Conservation (phyloP, 2,113 vertebrate species). For the Pygathrix nemaeus region DNA sequence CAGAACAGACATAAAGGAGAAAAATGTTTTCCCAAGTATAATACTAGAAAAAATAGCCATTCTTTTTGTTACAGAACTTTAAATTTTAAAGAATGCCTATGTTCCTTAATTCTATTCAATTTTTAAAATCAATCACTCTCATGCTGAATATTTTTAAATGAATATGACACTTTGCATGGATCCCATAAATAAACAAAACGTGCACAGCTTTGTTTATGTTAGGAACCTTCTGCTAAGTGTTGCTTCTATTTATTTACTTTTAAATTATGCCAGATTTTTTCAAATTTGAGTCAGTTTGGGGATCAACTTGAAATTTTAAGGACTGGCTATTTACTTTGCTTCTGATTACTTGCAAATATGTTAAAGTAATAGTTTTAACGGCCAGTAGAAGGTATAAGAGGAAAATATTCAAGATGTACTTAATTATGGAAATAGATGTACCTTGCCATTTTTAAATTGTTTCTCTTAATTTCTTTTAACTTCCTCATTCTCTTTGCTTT, state of each 20-base stretch:
- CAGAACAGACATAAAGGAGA: not conserved
- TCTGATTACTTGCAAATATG: constrained; percentile 51
- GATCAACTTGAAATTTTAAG: constrained; percentile 76
- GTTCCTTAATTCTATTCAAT: constrained; percentile 56
- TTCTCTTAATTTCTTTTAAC: constrained; percentile 9
- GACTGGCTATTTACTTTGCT: constrained; percentile 69
- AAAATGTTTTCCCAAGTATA: constrained; percentile 42
- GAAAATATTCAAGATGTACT: constrained; percentile 16
- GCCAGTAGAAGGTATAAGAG: constrained; percentile 1
- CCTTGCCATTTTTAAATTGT: not conserved
- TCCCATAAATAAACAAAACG: constrained; percentile 80
- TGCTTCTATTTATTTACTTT: constrained; percentile 82
- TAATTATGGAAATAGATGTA: constrained; percentile 22
- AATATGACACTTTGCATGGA: constrained; percentile 77
- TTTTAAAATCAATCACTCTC: constrained; percentile 76
- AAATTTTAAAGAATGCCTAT: constrained; percentile 25
- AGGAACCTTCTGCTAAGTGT: constrained; percentile 77
- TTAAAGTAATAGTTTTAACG: constrained; percentile 22
- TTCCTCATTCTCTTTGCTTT: not conserved
- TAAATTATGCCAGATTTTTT: constrained; percentile 80
- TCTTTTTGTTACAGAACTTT: constrained; percentile 34
- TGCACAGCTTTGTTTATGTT: constrained; percentile 80
- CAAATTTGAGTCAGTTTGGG: constrained; percentile 74
- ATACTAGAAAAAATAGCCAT: not conserved
- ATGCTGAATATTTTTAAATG: constrained; percentile 74